Base-by-base conservation (phyloP, 2,797 vertebrate genomes). In the Pogoniulus pusillus region DNA sequence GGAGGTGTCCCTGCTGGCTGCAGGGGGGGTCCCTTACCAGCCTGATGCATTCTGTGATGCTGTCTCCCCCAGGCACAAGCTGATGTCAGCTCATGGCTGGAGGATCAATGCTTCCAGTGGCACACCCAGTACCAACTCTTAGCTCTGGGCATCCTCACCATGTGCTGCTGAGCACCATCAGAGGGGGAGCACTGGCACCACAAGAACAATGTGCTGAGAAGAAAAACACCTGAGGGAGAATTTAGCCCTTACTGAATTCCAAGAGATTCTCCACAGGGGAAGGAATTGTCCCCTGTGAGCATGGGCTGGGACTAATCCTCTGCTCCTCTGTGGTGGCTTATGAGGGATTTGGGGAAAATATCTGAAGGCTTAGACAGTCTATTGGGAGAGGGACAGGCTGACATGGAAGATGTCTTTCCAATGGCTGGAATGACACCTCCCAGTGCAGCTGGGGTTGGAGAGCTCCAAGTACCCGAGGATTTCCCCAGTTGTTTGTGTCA, bases 221-320 rank as follows among this genome's bases (percentile, higher is more conserved):
- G 59, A 70, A 35, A 77, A 47, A n/a, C 39, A 39, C 39, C 62
- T 9, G 17, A 45, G 14, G 54, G n/a, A 37, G 62, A 29, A 69
- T 68, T 34, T 72, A 80, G 59, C 29, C 60, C n/a, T 53, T 66
- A 76, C 65, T 30, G 85, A 73, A 85, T 62, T 60, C 2, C n/a
- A 70, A 85, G 78, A 53, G 19, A 53, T 6, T 65, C 49, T 58
- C 51, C 27, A 24, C 41, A 59, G 59, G 43, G 47, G 43, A 85
- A 88, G 79, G 55, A 81, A 60, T 45, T 65, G 43, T 88, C 39
- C 57, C 80, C 87, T 39, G 39, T 26, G 59, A 86, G 73, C 77
- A n/a, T 73, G 62, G 77, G 88, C 92, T 91, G 73, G 78, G 70
- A 47, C 74, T 95, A 94, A 96, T 94, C 86, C 81, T 73, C 58